Conservation (phyloP, 2,113 vertebrate genomes). For the Prietella phreatophila region DNA sequence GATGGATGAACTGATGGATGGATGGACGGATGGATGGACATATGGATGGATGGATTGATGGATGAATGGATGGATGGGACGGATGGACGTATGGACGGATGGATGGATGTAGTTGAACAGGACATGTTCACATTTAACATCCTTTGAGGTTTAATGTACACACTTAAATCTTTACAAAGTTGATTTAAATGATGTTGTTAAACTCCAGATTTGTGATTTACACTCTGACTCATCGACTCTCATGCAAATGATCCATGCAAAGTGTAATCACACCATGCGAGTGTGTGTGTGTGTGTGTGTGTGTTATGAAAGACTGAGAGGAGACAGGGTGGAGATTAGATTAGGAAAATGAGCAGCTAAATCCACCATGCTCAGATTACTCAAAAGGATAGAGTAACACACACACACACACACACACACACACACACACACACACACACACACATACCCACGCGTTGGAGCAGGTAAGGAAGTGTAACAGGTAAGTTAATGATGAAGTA, state of each 20-base stretch:
- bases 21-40: no score
- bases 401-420: not conserved
- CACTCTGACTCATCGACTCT: not conserved
- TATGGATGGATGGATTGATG: no score
- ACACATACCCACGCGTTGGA: not conserved
- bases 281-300: not conserved
- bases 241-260: slow-evolving; percentile 12
- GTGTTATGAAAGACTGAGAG: slow-evolving; percentile 11
- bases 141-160: not conserved
- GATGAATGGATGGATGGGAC: no score
- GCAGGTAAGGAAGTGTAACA: not conserved
- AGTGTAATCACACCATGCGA: not conserved
- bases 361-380: slow-evolving; percentile 40
- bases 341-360: slow-evolving; percentile 42
- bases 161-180: not conserved
- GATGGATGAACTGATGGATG: no score
- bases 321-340: slow-evolving; percentile 47
- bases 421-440: not conserved
- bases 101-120: not conserved
- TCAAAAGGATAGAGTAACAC: not conserved
- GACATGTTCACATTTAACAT: not conserved
- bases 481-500: slow-evolving; percentile 14
- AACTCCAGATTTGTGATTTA: not conserved
- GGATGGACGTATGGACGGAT: no score
- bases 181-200: not conserved